These are phyloP conservation scores for Scalopus aquaticus DNA, from an alignment of 2,113 vertebrate genomes.

Conservation along the genomic window DNA sequence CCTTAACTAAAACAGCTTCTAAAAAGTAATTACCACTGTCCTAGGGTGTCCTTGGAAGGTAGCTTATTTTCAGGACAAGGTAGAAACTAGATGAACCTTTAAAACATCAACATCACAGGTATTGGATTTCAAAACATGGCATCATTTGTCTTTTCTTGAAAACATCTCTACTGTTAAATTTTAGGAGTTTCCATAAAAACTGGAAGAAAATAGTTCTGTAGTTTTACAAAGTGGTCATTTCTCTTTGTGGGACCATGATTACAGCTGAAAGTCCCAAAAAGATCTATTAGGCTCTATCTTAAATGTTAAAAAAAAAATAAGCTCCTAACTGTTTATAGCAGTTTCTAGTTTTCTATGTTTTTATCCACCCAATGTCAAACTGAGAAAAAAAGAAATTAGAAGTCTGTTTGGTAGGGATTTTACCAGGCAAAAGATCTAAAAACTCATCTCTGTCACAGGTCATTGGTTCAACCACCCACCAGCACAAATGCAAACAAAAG, in stretches of 20 bases:
- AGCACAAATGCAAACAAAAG: no score
- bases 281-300: background rate
- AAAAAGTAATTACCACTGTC: background rate
- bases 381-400: background rate
- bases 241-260: background rate
- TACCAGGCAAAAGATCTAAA: no score
- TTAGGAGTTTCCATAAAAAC: background rate
- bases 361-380: background rate
- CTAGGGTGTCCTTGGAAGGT: background rate
- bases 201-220: background rate
- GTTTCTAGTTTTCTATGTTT: background rate
- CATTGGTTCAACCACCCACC: no score
- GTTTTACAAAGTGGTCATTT: background rate
- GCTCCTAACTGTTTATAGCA: no score
- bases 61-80: background rate
- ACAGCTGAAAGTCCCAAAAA: background rate
- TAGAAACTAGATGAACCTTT: background rate
- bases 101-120: background rate
- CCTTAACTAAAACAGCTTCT: background rate
- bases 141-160: background rate
- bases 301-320: background rate
- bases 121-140: background rate
- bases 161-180: background rate
- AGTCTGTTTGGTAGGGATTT: no score
- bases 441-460: no score